Evolutionary conservation across 1,140 invertebrate genomes (phyloP).

Genomic region (Zophobas atratus): DNA sequence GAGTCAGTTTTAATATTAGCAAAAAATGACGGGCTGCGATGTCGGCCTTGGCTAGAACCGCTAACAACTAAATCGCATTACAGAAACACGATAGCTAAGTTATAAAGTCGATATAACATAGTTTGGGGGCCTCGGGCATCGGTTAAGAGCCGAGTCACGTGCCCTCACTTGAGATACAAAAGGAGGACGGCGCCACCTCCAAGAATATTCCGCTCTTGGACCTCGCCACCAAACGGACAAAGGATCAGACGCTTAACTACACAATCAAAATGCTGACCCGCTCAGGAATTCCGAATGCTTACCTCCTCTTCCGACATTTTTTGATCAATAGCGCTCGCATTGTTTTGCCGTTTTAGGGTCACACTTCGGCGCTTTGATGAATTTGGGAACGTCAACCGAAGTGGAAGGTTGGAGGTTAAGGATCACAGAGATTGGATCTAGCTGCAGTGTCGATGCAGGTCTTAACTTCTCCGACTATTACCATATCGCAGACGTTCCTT

Average conservation of each 20-base stretch:
- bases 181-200: slow-evolving; percentile 30
- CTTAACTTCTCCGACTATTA: not conserved
- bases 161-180: slow-evolving; percentile 52
- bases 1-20: slow-evolving; percentile 52
- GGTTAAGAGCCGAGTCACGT: slow-evolving; percentile 58
- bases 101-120: slow-evolving; percentile 64
- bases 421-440: too few species aligned
- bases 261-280: slow-evolving; percentile 55
- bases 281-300: slow-evolving; percentile 47
- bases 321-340: slow-evolving; percentile 41
- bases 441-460: not conserved
- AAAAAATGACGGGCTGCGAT: slow-evolving; percentile 55
- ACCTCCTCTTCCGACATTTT: slow-evolving; percentile 17
- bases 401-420: not conserved
- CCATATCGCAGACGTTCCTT: not conserved
- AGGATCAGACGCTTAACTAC: slow-evolving; percentile 51
- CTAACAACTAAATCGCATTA: slow-evolving; percentile 64
- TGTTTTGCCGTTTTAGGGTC: slow-evolving; percentile 29
- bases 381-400: slow-evolving; percentile 4
- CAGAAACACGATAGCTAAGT: slow-evolving; percentile 64
- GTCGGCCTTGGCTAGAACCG: slow-evolving; percentile 49
- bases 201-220: not conserved
- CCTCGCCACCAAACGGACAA: slow-evolving; percentile 46
- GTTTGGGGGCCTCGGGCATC: slow-evolving; percentile 53
- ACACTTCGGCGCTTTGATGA: slow-evolving; percentile 26